phyloP scores from a whole-genome alignment of 2,888 invertebrate species.

The Apotomis turbidana region DNA sequence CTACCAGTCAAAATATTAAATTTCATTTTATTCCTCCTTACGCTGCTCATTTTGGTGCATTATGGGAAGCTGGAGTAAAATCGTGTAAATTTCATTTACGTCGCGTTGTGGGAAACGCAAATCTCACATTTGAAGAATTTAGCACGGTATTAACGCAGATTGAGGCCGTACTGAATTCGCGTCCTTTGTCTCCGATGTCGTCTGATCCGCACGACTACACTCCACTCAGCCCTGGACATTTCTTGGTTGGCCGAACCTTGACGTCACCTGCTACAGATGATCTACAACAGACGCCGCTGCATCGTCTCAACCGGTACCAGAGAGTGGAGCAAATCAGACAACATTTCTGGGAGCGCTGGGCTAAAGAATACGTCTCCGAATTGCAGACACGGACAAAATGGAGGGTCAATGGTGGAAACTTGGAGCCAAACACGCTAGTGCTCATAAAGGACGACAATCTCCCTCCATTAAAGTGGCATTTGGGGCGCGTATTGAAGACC shows the following conservation, averaged over 20 bases:
- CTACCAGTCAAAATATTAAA: neutral
- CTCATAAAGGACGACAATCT: neutral
- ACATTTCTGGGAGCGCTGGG: slow-evolving; percentile 28
- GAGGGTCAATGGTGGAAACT: neutral
- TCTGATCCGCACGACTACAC: neutral
- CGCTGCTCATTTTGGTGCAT: slow-evolving; percentile 15
- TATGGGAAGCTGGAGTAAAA: slow-evolving; percentile 17
- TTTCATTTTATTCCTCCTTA: neutral
- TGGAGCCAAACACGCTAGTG: slow-evolving; percentile 1
- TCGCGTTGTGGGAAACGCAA: slow-evolving; percentile 26
- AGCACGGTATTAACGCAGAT: slow-evolving; percentile 32
- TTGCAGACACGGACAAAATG: neutral
- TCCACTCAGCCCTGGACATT: slow-evolving; percentile 28
- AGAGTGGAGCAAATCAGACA: slow-evolving; percentile 25
- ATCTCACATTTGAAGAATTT: no score
- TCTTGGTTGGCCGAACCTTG: slow-evolving; percentile 38
- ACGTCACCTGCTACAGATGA: slow-evolving; percentile 1
- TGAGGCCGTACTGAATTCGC: slow-evolving; percentile 31
- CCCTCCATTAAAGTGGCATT: slow-evolving; percentile 25
- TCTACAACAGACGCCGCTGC: neutral
- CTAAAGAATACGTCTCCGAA: slow-evolving; percentile 24
- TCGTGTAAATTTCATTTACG: slow-evolving; percentile 4
- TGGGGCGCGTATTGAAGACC: slow-evolving; percentile 5
- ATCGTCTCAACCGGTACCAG: slow-evolving; percentile 15
- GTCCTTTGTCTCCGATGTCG: neutral